These are phyloP conservation scores for Nipponia nippon DNA, from an alignment of 2,113 vertebrate genomes.

Conservation along the genomic window DNA sequence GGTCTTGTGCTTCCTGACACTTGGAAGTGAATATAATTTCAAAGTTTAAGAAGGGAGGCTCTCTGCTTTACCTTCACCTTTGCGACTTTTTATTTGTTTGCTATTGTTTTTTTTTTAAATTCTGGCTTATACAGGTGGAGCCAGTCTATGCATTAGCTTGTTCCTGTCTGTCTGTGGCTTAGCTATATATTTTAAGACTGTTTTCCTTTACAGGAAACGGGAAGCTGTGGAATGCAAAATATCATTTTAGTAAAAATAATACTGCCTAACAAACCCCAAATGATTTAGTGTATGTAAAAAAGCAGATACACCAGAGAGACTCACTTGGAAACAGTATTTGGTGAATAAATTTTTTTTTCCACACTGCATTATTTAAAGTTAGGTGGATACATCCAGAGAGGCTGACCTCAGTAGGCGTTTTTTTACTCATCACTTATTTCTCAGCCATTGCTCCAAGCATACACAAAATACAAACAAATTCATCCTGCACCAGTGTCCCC, in stretches of 20 bases:
- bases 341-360: not conserved
- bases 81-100: constrained; percentile 5
- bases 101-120: not conserved
- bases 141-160: constrained; percentile 48
- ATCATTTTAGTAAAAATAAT: constrained; percentile 55
- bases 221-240: constrained; percentile 61
- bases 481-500: not conserved
- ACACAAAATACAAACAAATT: not conserved
- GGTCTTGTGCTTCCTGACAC: not conserved
- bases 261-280: constrained; percentile 41
- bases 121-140: constrained; percentile 12
- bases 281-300: constrained; percentile 48
- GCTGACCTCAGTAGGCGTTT: not conserved
- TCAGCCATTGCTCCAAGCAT: not conserved
- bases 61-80: not conserved
- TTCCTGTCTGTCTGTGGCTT: constrained; percentile 52
- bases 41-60: not conserved
- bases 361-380: not conserved
- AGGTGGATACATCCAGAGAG: not conserved
- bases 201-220: constrained; percentile 49
- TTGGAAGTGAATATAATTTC: not conserved
- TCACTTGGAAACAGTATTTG: not conserved
- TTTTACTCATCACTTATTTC: not conserved
- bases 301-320: not conserved
- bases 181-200: constrained; percentile 59